Conservation (phyloP, 1,140 invertebrate genomes). For the Caenorhabditis remanei region DNA sequence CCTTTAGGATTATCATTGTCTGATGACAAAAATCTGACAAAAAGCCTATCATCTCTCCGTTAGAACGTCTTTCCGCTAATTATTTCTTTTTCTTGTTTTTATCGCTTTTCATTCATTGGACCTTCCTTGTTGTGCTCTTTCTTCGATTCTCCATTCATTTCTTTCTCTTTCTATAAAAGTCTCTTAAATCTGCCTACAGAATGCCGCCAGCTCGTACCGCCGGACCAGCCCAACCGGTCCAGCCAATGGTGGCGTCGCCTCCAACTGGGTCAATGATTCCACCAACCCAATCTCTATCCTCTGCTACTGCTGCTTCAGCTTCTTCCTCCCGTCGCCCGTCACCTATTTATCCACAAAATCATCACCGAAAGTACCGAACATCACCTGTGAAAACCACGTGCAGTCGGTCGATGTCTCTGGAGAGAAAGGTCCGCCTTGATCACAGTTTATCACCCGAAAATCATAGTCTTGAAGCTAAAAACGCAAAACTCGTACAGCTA, state of each 20-base stretch:
- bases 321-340: not conserved
- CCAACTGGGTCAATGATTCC: conserved; percentile 53
- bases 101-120: not conserved
- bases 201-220: conserved; percentile 53
- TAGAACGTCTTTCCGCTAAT: not conserved
- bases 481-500: no score
- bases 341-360: conserved; percentile 13
- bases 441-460: not conserved
- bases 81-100: not conserved
- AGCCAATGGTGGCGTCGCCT: conserved; percentile 21
- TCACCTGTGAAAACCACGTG: conserved; percentile 20
- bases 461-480: no score
- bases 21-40: not conserved
- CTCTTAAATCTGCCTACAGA: not conserved
- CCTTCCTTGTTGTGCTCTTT: no score
- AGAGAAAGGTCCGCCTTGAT: conserved; percentile 18
- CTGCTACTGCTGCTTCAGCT: not conserved
- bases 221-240: conserved; percentile 37
- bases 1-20: conserved; percentile 13
- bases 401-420: conserved; percentile 17
- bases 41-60: not conserved
- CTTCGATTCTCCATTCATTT: not conserved
- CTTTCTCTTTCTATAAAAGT: not conserved
- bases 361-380: conserved; percentile 4
- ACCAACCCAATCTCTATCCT: not conserved